Evolutionary conservation across 2,797 vertebrate species (phyloP).

Genomic region (Propithecus perrieri): DNA sequence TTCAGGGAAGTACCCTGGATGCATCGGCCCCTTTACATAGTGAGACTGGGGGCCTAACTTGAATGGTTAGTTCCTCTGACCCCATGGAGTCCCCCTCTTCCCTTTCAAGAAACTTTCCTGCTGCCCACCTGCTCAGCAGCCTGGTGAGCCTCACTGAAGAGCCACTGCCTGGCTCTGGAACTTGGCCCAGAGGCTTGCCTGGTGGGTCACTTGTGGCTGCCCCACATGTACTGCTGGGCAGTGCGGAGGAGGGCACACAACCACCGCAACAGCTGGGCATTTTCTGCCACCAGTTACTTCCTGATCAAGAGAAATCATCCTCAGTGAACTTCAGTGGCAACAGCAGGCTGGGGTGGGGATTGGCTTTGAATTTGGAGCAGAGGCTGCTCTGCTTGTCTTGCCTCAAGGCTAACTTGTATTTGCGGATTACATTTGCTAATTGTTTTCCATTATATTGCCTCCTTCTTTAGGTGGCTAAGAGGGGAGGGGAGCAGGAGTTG

Average conservation of each 20-base stretch:
- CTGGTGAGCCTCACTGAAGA: background rate
- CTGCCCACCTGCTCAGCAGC: background rate
- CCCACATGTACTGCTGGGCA: background rate
- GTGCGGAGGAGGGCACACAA: background rate
- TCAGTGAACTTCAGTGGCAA: background rate
- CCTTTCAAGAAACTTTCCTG: background rate
- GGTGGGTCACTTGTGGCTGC: background rate
- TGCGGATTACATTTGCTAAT: slow-evolving; percentile 1
- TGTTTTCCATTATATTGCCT: background rate
- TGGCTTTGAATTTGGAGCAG: background rate
- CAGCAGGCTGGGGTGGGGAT: background rate
- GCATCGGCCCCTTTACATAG: background rate
- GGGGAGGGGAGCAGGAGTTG: background rate
- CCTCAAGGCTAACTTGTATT: background rate
- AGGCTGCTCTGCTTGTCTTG: background rate
- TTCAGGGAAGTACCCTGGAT: background rate
- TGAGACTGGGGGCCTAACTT: background rate
- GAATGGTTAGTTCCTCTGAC: background rate
- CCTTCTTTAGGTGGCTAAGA: background rate
- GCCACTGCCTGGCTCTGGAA: background rate
- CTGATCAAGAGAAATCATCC: background rate
- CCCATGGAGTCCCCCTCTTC: background rate
- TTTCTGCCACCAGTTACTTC: background rate
- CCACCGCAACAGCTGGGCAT: background rate
- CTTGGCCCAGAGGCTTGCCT: background rate